Evolutionary conservation across 2,113 vertebrate genomes (phyloP).

Genomic region (Oncorhynchus kisutch): DNA sequence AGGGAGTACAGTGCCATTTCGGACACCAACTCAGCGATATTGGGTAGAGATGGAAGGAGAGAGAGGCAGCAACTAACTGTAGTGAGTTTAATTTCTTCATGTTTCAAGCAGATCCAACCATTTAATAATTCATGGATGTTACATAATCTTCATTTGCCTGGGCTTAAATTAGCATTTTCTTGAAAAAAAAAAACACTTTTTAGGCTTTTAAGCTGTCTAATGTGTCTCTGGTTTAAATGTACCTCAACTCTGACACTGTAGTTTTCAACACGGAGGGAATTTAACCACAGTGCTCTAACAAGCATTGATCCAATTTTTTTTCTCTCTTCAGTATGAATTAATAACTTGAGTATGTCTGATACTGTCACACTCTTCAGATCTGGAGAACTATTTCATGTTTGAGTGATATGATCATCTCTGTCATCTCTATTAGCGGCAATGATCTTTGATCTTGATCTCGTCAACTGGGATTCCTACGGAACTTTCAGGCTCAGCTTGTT

Average conservation of each 20-base stretch:
- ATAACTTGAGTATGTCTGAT: neutral
- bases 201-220: neutral
- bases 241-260: neutral
- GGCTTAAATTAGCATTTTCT: neutral
- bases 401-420: neutral
- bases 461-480: neutral
- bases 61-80: neutral
- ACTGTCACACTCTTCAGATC: neutral
- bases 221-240: neutral
- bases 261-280: neutral
- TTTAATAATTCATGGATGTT: neutral
- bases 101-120: neutral
- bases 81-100: neutral
- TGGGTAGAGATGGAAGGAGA: too few relatives aligned
- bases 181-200: neutral
- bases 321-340: neutral
- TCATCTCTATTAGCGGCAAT: neutral
- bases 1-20: too few relatives aligned
- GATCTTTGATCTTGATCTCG: neutral
- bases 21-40: too few relatives aligned
- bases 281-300: neutral
- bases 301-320: neutral
- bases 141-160: neutral
- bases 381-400: neutral
- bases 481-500: too few relatives aligned